These are phyloP conservation scores for Hetaerina titia DNA, from an alignment of 2,888 invertebrate genomes.

Conservation along the genomic window DNA sequence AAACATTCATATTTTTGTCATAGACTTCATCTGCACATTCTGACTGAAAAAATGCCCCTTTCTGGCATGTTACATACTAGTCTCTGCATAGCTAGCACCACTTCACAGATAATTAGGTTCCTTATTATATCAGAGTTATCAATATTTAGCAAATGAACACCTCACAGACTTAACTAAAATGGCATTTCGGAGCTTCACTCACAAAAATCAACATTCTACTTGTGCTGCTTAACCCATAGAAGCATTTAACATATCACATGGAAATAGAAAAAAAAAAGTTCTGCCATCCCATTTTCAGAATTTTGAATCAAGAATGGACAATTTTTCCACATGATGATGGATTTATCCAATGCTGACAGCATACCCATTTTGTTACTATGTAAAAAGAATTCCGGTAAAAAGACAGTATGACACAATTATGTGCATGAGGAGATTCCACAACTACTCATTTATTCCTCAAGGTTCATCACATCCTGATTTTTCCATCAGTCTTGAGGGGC, in stretches of 20 bases:
- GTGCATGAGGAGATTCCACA: neutral
- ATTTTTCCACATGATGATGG: neutral
- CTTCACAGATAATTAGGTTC: neutral
- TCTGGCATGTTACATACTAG: neutral
- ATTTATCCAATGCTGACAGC: neutral
- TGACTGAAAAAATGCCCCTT: slow-evolving; percentile 1
- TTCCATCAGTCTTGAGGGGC: neutral
- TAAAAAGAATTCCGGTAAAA: neutral
- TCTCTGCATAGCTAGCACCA: neutral
- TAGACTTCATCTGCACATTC: neutral
- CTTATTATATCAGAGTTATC: neutral
- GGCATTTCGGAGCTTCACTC: slow-evolving; percentile 16
- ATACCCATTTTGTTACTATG: neutral
- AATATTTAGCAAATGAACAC: neutral
- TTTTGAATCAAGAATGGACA: neutral
- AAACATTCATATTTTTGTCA: slow-evolving; percentile 2
- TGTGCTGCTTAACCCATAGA: neutral
- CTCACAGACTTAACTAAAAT: neutral
- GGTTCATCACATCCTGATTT: neutral
- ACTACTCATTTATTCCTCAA: neutral
- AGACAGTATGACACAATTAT: neutral
- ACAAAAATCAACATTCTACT: slow-evolving; percentile 9
- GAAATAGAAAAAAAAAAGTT: neutral
- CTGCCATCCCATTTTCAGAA: neutral
- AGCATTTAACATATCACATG: neutral